Evolutionary conservation across 2,113 vertebrate genomes (phyloP).

Genomic region (Monopterus albus): DNA sequence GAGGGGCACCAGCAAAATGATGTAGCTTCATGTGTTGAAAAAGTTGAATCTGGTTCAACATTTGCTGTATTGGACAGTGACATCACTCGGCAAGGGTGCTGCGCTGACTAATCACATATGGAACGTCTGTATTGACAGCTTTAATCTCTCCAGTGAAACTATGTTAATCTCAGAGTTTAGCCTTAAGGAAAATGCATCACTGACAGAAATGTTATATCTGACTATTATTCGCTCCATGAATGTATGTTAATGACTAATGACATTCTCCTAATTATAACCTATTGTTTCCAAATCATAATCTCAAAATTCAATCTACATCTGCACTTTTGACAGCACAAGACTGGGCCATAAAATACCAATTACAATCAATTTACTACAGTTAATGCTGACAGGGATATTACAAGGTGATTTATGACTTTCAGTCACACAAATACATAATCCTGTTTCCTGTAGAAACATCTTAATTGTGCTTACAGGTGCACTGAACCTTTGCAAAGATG

Average conservation of each 20-base stretch:
- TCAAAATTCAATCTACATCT: constrained; percentile 51
- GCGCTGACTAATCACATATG: no score
- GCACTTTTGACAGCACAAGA: constrained; percentile 47
- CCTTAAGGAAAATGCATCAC: constrained; percentile 21
- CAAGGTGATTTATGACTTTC: constrained; percentile 62
- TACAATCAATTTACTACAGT: constrained; percentile 58
- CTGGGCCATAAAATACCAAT: constrained; percentile 54
- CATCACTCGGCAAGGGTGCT: no score
- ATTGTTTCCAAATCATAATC: constrained; percentile 50
- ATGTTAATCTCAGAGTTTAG: neutral
- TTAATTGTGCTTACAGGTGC: constrained; percentile 65
- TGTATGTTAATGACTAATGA: constrained; percentile 34
- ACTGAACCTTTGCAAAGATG: constrained; percentile 39
- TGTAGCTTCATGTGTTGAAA: no score
- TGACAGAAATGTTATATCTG: constrained; percentile 24
- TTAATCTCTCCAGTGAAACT: neutral
- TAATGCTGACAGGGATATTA: constrained; percentile 56
- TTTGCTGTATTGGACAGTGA: no score
- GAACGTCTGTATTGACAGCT: neutral
- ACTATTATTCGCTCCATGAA: constrained; percentile 28
- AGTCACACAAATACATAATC: constrained; percentile 60
- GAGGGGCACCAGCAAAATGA: no score
- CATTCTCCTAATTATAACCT: constrained; percentile 58
- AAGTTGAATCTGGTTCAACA: no score
- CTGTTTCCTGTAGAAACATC: constrained; percentile 57